Evolutionary conservation across 2,888 invertebrate genomes (phyloP), one percentile per base, ranked within the genome.

Genomic region (Idaea straminata): DNA sequence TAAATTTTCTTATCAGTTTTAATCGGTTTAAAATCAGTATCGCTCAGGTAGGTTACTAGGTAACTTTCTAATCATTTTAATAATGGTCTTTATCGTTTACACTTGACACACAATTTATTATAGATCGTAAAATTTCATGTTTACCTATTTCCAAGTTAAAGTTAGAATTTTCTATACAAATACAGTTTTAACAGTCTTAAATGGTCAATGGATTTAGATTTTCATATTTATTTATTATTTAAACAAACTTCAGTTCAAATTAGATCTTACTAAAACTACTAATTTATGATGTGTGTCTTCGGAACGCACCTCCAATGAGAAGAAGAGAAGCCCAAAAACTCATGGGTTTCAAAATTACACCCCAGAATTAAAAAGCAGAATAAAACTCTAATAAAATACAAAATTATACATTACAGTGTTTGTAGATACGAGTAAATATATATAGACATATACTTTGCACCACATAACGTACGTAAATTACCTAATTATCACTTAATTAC

Each of bases 1-100:
- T 65, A 71, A 68, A 65, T 74, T 15, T 15, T 62, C 15, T 36
- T 62, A 65, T 66, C 61, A 7, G 7, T 62, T 64, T 47, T 65
- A 67, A 72, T 72, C 63, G 25, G 62, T 60, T 61, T 66, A 38
- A 47, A 62, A 59, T 62, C 68, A 73, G 71, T 69, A 64, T 61
- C 57, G n/a, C 59, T 63, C 47, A 47, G 58, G 61, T 64, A 67
- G 64, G 66, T 65, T 65, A 70, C 61, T 70, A 59, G 65, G 63
- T 69, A 47, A 47, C 47, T 47, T 47, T 47, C 47, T 13, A 47
- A 47, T 47, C 47, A 47, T 47, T 47, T 13, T 47, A 47, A 47
- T 47, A 47, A 47, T 47, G 13, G 47, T 7, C 47, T 47, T 7
- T 47, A 7, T 47, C 13, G 13, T 7, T 47, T 47, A 47, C 47